Evolutionary conservation across 2,113 vertebrate species (phyloP), one percentile per base, ranked within the genome.

Genomic region (Ceyx margarethae): DNA sequence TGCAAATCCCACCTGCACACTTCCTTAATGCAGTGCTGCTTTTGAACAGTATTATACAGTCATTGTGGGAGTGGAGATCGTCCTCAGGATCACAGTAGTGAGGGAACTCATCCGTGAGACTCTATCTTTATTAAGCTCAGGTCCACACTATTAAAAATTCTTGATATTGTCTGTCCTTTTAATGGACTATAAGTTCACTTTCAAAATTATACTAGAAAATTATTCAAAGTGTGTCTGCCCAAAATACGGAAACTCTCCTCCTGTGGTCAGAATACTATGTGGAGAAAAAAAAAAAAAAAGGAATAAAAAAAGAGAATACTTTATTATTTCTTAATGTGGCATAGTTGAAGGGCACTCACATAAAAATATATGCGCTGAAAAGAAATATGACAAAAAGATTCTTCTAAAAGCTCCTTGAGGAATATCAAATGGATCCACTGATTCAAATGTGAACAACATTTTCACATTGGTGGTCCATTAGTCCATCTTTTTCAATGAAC

Each of bases 401-500:
- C 56, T 48, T 74, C 69, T 91, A 81, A 91, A 74, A 96, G 81
- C 62, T 96, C 94, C 75, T 81, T 64, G 18, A 88, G 68, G 74
- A 95, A 78, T 83, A 85, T 66, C 85, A 87, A 84, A 79, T 79
- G 58, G 42, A 92, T 73, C 21, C 53, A 54, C 48, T 37, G 29
- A 67, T 93, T 96, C 71, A 92, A 33, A 95, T 81, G 46, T 76
- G 91, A 96, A 13, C 91, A 95, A 16, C 45, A 11, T 94, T 94
- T 91, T 95, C 90, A 85, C 56, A 61, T 82, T 85, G 89, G 94
- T 92, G 58, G 74, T 80, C 93, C 87, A 87, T 96, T 96, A 96
- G 85, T 88, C 84, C 89, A 95, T 87, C 75, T 95, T 73, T 91
- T 89, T 91, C 93, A 95, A 78, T 94, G 79, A 95, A 61, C 71